These are phyloP conservation scores for Rhadina sibilatrix DNA, from an alignment of 2,113 vertebrate genomes.

Conservation along the genomic window DNA sequence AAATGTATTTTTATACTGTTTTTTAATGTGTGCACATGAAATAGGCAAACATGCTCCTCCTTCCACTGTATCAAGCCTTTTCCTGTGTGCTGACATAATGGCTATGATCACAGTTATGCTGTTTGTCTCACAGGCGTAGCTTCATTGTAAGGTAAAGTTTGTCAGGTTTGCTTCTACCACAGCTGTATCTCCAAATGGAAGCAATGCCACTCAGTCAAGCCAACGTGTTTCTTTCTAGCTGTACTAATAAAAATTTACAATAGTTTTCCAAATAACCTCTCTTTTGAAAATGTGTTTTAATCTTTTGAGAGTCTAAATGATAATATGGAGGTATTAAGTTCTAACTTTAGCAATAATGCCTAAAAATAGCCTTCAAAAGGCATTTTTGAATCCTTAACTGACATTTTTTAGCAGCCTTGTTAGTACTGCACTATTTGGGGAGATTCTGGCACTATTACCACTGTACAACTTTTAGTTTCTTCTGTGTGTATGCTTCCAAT, in stretches of 20 bases:
- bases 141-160: background rate
- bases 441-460: background rate
- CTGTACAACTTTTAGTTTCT: background rate
- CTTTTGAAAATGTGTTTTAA: background rate
- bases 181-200: background rate
- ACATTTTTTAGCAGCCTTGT: background rate
- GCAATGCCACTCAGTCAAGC: background rate
- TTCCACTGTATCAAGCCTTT: background rate
- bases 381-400: background rate
- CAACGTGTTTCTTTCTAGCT: background rate
- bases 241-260: constrained; percentile 50
- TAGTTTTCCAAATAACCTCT: constrained; percentile 19
- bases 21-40: constrained; percentile 52
- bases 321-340: background rate
- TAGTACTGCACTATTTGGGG: background rate
- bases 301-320: background rate
- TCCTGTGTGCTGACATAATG: background rate
- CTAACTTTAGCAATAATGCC: background rate
- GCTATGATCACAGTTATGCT: background rate
- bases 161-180: background rate
- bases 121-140: background rate
- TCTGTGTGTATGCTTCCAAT: background rate
- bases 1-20: constrained; percentile 79
- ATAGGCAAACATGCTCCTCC: background rate
- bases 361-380: background rate